These are phyloP conservation scores for Cyclina sinensis DNA, from an alignment of 1,140 invertebrate species.

Conservation along the genomic window DNA sequence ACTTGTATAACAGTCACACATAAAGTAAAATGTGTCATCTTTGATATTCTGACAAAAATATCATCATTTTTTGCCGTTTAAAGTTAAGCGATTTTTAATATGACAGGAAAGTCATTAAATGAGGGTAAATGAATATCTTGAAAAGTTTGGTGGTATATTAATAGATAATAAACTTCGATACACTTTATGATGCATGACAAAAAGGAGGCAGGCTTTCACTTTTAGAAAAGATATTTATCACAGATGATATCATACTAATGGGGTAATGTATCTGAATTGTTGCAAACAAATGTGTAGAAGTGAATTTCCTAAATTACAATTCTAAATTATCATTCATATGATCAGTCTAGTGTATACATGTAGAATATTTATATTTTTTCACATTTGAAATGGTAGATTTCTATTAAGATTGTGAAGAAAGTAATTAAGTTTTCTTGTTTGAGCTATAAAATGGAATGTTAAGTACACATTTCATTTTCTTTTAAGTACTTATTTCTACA, in stretches of 20 bases:
- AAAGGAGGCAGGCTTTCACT: background rate
- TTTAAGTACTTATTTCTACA: no score
- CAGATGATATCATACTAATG: background rate
- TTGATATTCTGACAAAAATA: background rate
- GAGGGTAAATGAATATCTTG: background rate
- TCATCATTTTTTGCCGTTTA: background rate
- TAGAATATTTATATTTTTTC: no score
- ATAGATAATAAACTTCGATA: slow-evolving; percentile 20
- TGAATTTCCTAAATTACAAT: no score
- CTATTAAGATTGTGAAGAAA: no score
- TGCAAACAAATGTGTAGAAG: no score
- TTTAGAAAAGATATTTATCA: slow-evolving; percentile 26
- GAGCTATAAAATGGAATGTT: no score
- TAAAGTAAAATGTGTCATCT: slow-evolving; percentile 1
- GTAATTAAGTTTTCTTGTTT: no score
- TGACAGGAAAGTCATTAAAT: background rate
- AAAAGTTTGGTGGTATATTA: background rate
- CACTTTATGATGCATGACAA: background rate
- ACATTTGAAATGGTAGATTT: no score
- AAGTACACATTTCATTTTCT: no score
- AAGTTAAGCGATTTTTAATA: background rate
- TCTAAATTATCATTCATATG: no score
- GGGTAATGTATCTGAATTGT: no score
- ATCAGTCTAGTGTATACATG: no score
- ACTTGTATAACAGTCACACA: background rate